Base-by-base conservation (phyloP, 2,888 invertebrate species). In the Chromoteleia sp. region DNA sequence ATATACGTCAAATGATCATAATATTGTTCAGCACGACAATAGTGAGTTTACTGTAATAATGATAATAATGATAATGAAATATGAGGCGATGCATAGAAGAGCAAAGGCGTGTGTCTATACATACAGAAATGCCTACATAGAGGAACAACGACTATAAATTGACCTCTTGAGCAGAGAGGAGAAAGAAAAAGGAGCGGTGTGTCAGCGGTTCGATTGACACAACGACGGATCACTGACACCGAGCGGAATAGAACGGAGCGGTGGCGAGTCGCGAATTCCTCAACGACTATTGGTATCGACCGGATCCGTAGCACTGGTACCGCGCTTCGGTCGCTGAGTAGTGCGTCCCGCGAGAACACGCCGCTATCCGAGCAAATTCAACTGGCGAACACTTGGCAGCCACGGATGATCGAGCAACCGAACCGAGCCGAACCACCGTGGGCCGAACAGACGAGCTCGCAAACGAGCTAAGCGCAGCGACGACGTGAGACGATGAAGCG, bases 151-250 rank as follows among this genome's bases (percentile, higher is more conserved):
- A 30, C 43, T 54, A 56, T 12, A 30, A 56, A 56, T 56, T 56
- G 68, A 43, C 52, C 67, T 67, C 67, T 52, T 30, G 54, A 54
- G 48, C 30, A 1, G 63, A 67, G 43, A 41, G 29, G 67, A 52
- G 41, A 67, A 43, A 54, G 54, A 67, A 67, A 59, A 59, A 59
- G 59, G 59, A 59, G 59, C 43, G 67, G 48, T 8, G 52, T 50
- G 52, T 48, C 25, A 25, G 67, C 43, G 41, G 29, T 29, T 15
- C 25, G 39, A 54, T 41, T 67, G 54, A 54, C 67, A 39, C 52
- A 19, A 14, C 21, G 59, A 59, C 29, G 67, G 67, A 52, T 67
- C 50, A 54, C 67, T 67, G 41, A 41, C 54, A 52, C 52, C 25
- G 39, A 25, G 30, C 45, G 30, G 2, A 25, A 30, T 7, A 8